phyloP scores from a whole-genome alignment of 2,797 vertebrate species.

The Peromyscus eremicus region DNA sequence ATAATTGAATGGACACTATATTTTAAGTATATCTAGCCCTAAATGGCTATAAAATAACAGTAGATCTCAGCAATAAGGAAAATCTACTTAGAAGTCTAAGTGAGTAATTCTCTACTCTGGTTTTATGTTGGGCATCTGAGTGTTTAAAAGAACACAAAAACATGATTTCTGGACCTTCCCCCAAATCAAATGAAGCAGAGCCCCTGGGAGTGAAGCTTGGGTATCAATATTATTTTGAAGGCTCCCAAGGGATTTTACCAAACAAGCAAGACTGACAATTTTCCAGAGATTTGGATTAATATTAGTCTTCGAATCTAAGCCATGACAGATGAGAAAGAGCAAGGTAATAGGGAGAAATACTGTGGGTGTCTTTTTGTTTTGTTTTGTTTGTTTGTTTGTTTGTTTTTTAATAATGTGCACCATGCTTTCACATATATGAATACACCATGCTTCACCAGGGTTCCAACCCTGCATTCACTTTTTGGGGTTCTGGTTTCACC shows the following conservation, averaged over 20 bases:
- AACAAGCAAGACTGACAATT: not conserved
- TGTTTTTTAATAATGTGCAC: not conserved
- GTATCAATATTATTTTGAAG: not conserved
- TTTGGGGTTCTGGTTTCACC: constrained; percentile 9
- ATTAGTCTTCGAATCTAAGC: not conserved
- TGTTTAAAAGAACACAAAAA: not conserved
- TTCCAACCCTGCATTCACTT: not conserved
- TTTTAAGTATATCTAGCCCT: constrained; percentile 5
- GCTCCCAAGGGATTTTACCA: not conserved
- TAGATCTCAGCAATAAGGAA: not conserved
- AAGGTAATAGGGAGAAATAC: not conserved
- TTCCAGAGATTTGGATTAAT: not conserved
- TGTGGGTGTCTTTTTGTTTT: not conserved
- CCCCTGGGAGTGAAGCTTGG: not conserved
- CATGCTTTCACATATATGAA: not conserved
- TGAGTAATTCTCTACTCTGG: not conserved
- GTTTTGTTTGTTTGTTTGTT: not conserved
- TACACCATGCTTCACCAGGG: not conserved
- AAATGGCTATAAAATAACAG: not conserved
- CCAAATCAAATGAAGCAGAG: not conserved
- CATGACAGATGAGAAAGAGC: not conserved
- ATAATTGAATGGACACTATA: not conserved
- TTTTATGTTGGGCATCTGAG: not conserved
- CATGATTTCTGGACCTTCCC: not conserved
- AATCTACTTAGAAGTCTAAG: not conserved